Evolutionary conservation across 2,888 invertebrate genomes (phyloP), one percentile per base, ranked within the genome.

Genomic region (Aelia acuminata): DNA sequence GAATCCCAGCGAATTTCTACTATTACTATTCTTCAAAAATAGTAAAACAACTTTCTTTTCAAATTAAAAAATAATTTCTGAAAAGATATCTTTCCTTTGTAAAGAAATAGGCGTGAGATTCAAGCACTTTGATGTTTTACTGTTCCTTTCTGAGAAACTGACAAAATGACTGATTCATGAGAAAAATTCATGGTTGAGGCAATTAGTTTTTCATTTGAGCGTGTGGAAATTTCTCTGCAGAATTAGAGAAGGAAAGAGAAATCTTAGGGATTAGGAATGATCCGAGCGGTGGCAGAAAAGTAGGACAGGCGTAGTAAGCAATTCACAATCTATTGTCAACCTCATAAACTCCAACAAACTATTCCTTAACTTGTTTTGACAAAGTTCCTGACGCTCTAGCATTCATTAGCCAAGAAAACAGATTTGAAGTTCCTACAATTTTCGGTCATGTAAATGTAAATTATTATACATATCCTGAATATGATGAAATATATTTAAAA

Each of bases 111-210:
- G 43, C 43, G 43, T 43, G 43, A 80, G 80, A 47, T 80, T 39
- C 43, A 43, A 13, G 26, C n/a, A 43, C 43, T 75, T 7, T 22
- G 75, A 39, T 70, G 70, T 20, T 80, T 80, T 75, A 75, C 39
- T 1, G n/a, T 13, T 43, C n/a, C 47, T n/a, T 80, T 47, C 80
- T 10, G n/a, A 47, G 43, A 11, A 80, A 39, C n/a, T 7, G 22
- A 80, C 31, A 43, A 43, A 43, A 22, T 43, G n/a, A 75, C 35
- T 75, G 39, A 39, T n/a, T 80, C 80, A 80, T 80, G 80, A 47
- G 80, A 80, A 80, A 80, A 80, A 80, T 43, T 75, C 80, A 43
- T n/a, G 80, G 80, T 80, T 80, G 80, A 80, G 80, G 39, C 80
- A 80, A 80, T 80, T 80, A 80, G 80, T 80, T 80, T 80, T 47